phyloP scores from a whole-genome alignment of 2,888 invertebrate genomes.

The Eulithis testata region DNA sequence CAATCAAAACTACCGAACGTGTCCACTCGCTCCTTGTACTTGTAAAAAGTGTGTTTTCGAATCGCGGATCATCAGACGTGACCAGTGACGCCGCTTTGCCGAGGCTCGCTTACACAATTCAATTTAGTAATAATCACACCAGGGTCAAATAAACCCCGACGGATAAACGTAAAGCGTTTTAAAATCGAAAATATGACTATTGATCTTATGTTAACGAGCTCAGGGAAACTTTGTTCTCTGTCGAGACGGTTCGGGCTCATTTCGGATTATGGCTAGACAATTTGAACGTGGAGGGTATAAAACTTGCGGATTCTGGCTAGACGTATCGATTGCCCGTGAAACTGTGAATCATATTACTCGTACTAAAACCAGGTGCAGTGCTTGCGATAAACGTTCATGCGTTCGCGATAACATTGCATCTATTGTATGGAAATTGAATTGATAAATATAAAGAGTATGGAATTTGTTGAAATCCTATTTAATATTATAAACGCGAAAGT shows the following conservation, averaged over 20 bases:
- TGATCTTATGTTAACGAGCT: constrained; percentile 24
- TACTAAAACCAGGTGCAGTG: constrained; percentile 33
- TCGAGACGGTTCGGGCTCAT: constrained; percentile 12
- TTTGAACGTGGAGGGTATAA: constrained; percentile 42
- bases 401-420: constrained; percentile 30
- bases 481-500: no score
- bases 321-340: constrained; percentile 52
- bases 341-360: constrained; percentile 41
- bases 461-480: constrained; percentile 15
- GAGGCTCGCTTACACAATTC: constrained; percentile 54
- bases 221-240: constrained; percentile 14
- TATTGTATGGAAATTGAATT: constrained; percentile 15
- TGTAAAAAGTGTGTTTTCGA: constrained; percentile 58
- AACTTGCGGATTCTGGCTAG: constrained; percentile 46
- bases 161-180: constrained; percentile 44
- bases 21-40: constrained; percentile 41
- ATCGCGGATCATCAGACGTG: constrained; percentile 52
- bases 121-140: constrained; percentile 48
- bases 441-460: constrained; percentile 10
- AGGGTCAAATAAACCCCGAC: constrained; percentile 49
- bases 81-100: constrained; percentile 43
- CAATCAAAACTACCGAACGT: constrained; percentile 48
- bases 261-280: constrained; percentile 31
- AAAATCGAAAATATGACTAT: constrained; percentile 10
- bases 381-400: constrained; percentile 32